A percentile compares a stretch with the other conserved stretches of the same genome.
Evolutionary conservation across 2,797 vertebrate species (phyloP).

Genomic region (Aeoliscus strigatus): DNA sequence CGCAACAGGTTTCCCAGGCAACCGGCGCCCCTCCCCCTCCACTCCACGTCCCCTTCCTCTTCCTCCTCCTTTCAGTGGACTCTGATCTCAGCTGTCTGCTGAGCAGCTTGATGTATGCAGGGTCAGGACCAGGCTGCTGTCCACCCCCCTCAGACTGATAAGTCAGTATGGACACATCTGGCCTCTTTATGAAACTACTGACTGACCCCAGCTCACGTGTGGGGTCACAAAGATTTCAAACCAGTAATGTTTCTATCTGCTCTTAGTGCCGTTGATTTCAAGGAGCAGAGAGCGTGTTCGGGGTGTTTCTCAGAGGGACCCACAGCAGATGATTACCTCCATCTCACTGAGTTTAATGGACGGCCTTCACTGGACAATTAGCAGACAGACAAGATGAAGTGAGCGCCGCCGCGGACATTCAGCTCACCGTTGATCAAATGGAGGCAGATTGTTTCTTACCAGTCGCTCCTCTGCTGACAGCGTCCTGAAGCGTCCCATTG

Average conservation of each 20-base stretch:
- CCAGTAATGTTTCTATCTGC: too few relatives aligned
- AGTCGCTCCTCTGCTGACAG: conserved; percentile 81
- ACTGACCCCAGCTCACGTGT: conserved; percentile 1
- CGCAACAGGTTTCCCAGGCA: conserved; percentile 67
- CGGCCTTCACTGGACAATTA: conserved; percentile 4
- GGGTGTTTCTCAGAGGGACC: not conserved
- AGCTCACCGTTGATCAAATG: too few relatives aligned
- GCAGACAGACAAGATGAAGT: not conserved
- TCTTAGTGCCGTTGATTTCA: too few relatives aligned
- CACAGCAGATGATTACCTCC: conserved; percentile 7
- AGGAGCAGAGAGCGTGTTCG: not conserved
- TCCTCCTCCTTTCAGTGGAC: conserved; percentile 7
- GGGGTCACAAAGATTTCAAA: too few relatives aligned
- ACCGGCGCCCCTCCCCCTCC: conserved; percentile 34
- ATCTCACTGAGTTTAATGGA: conserved; percentile 8
- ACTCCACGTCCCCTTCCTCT: conserved; percentile 15
- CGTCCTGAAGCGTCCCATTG: conserved; percentile 85
- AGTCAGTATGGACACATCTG: not conserved
- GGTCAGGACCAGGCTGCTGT: conserved; percentile 46
- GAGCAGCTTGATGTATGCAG: conserved; percentile 62
- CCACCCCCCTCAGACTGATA: not conserved
- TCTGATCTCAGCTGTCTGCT: conserved; percentile 28
- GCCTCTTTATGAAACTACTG: conserved; percentile 1
- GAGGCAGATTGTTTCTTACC: conserved; percentile 43
- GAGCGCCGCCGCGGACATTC: not conserved